Evolutionary conservation across 1,140 invertebrate genomes (phyloP), one percentile per base, ranked within the genome.

Genomic region (Calephelis nemesis): DNA sequence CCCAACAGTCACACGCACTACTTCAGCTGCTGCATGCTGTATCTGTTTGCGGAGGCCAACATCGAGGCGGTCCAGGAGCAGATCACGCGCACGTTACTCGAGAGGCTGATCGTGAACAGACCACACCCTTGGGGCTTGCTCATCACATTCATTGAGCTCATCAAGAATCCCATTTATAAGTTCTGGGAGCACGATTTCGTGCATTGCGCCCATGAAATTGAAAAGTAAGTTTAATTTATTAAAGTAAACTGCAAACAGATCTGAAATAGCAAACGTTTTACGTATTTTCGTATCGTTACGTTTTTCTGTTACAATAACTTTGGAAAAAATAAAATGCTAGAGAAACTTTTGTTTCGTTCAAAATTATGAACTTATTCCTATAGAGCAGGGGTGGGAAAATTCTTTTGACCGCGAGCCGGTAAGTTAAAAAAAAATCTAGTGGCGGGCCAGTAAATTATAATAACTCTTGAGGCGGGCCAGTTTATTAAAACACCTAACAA

Each of bases 131-230:
- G 99, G 99, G 99, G 99, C 42, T 92, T 99, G 9, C 93, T 99
- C 7, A 98, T 99, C 62, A 99, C 99, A 0, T 99, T 99, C 89
- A 99, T 99, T 78, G 99, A 99, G 92, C 94, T 99, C 13, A 99
- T 99, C 78, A 99, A 99, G 84, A 99, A 99, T 93, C 97, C 97
- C 10, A 96, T 95, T n/a, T 99, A 99, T 93, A 99, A 99, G 90
- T 99, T 99, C 91, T 99, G 98, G 98, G 95, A 96, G 65, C 98
- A 99, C 84, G 98, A 99, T 75, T 99, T 99, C 93, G 98, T 99
- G 0, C 97, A 98, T 85, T 99, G 98, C 93, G 98, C 98, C 40
- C 98, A 98, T 8, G 99, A 99, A 93, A 99, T 99, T 85, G 98
- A 99, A 93, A 99, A 99, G 97, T 98, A 92, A 82, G 84, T 82